Conservation (phyloP, 2,113 vertebrate genomes). For the Lucifuga dentata region DNA sequence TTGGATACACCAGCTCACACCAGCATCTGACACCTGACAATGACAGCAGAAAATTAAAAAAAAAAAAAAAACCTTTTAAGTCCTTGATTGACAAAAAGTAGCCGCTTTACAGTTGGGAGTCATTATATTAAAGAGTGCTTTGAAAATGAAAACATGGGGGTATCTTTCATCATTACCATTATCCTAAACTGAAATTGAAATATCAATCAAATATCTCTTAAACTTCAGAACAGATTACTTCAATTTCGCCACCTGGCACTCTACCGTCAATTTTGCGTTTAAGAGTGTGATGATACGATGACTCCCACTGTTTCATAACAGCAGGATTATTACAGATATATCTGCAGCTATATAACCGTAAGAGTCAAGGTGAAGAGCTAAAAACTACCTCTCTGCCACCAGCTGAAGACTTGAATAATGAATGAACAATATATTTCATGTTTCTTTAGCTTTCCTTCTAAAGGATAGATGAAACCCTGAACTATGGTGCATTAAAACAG, state of each 20-base stretch:
- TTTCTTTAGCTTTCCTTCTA: not conserved
- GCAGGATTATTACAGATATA: not conserved
- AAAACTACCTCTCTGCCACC: not conserved
- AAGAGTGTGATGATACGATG: slow-evolving; percentile 6
- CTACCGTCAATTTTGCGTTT: slow-evolving; percentile 24
- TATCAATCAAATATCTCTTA: slow-evolving; percentile 6
- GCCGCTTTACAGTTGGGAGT: not conserved
- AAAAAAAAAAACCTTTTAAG: slow-evolving; percentile 11
- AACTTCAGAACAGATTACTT: not conserved
- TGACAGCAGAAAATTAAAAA: slow-evolving; percentile 11
- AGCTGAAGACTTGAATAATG: not conserved
- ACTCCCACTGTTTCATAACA: slow-evolving; percentile 11
- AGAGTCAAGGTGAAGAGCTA: not conserved
- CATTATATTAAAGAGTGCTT: slow-evolving; percentile 16
- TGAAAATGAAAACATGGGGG: slow-evolving; percentile 15
- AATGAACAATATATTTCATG: not conserved
- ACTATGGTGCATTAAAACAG: not conserved
- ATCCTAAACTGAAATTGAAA: slow-evolving; percentile 9
- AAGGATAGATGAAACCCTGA: not conserved
- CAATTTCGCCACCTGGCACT: slow-evolving; percentile 19
- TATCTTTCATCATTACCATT: slow-evolving; percentile 22
- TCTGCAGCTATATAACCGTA: slow-evolving; percentile 1
- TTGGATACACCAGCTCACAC: not conserved
- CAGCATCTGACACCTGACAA: slow-evolving; percentile 18
- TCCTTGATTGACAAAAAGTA: slow-evolving; percentile 2